Conservation (phyloP, 1,140 invertebrate genomes). For the Helicoverpa armigera region DNA sequence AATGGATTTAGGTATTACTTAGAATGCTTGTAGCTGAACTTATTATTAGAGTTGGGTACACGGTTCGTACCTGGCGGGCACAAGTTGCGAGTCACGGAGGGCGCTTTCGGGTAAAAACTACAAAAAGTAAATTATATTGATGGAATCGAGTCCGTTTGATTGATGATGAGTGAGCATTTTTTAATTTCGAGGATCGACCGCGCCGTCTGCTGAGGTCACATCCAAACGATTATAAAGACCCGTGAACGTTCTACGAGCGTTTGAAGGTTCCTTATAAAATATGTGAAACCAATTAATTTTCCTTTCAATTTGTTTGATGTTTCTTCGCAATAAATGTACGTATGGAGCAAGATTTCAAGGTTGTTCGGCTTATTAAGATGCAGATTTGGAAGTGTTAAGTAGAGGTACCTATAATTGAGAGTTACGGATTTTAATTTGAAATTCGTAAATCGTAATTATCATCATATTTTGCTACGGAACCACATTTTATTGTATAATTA, state of each 20-base stretch:
- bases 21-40: conserved; percentile 32
- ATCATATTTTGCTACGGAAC: conserved; percentile 58
- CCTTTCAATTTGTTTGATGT: conserved; percentile 44
- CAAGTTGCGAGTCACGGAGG: conserved; percentile 80
- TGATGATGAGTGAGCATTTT: conserved; percentile 85
- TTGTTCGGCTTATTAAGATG: conserved; percentile 47
- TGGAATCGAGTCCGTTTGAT: conserved; percentile 85
- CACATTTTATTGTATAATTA: conserved; percentile 58
- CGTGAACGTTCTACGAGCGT: conserved; percentile 38
- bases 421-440: conserved; percentile 1
- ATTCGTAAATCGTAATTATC: conserved; percentile 4
- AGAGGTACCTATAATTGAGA: not conserved
- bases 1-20: conserved; percentile 55
- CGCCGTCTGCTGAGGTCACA: conserved; percentile 68
- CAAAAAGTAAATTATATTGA: conserved; percentile 86
- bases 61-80: conserved; percentile 71
- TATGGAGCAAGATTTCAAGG: conserved; percentile 41
- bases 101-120: conserved; percentile 84
- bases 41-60: conserved; percentile 51
- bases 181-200: conserved; percentile 84
- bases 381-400: not conserved
- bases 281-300: conserved; percentile 52
- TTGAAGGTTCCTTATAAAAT: conserved; percentile 48
- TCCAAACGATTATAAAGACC: conserved; percentile 54
- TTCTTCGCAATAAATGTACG: conserved; percentile 32